These are phyloP conservation scores for Itoplectis maculator DNA, from an alignment of 2,888 invertebrate genomes.

Conservation along the genomic window DNA sequence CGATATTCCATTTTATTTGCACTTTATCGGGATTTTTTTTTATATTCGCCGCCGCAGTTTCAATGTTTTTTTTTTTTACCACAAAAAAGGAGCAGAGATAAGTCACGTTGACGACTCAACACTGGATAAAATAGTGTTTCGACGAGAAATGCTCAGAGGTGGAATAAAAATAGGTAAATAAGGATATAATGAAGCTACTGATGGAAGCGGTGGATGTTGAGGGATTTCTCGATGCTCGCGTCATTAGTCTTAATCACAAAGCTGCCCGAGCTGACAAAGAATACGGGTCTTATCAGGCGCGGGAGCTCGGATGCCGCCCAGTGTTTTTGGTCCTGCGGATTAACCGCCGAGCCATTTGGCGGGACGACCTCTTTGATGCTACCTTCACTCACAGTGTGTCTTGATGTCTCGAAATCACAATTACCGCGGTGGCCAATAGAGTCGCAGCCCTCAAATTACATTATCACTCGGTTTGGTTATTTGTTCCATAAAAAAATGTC, in stretches of 20 bases:
- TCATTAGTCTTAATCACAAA: constrained; percentile 68
- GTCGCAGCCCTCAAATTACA: not conserved
- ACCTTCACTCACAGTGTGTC: not conserved
- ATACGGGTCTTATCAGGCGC: constrained; percentile 55
- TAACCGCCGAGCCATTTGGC: constrained; percentile 3
- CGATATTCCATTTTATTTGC: constrained; percentile 1
- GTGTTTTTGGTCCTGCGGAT: not conserved
- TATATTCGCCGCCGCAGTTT: not conserved
- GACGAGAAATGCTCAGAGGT: not conserved
- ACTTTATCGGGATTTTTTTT: not conserved
- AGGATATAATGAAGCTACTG: not conserved
- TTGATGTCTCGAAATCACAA: not conserved
- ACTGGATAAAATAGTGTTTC: not conserved
- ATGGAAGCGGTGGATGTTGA: constrained; percentile 24
- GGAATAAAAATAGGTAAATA: not conserved
- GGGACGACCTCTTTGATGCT: constrained; percentile 12
- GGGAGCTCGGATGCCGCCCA: constrained; percentile 11
- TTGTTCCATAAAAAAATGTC: not conserved
- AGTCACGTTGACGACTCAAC: not conserved
- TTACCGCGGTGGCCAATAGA: not conserved
- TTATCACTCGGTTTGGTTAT: not conserved
- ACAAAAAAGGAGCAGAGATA: not conserved
- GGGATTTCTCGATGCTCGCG: constrained; percentile 46
- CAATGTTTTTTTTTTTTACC: too few species aligned
- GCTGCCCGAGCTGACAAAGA: constrained; percentile 55